These are phyloP conservation scores for Agrenia bidenticulata DNA, from an alignment of 2,888 invertebrate species.

Conservation along the genomic window DNA sequence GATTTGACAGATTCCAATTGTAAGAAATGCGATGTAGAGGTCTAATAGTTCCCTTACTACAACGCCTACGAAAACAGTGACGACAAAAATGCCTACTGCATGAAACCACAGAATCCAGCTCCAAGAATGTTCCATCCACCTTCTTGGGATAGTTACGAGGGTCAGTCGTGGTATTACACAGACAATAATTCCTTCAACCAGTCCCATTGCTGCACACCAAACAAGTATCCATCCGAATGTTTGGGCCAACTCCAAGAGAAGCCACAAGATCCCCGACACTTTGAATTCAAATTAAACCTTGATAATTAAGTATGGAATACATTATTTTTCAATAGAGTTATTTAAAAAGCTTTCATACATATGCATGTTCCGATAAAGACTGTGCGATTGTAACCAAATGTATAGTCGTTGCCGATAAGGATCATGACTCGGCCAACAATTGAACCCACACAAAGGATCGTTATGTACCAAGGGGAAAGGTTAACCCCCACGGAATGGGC, in stretches of 20 bases:
- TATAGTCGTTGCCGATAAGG: conserved; percentile 19
- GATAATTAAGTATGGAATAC: not conserved
- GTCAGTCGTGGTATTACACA: conserved; percentile 20
- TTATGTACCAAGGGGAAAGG: conserved; percentile 28
- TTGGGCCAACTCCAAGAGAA: conserved; percentile 21
- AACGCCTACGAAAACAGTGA: conserved; percentile 19
- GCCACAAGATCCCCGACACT: conserved; percentile 33
- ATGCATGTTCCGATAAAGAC: conserved; percentile 24
- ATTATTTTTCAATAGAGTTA: not conserved
- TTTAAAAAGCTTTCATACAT: conserved; percentile 5
- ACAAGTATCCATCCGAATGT: conserved; percentile 35
- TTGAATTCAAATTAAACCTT: not conserved
- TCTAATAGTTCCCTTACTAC: conserved; percentile 27
- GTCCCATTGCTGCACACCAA: conserved; percentile 17
- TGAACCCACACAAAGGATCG: conserved; percentile 24
- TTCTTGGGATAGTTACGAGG: conserved; percentile 23
- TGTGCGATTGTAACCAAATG: conserved; percentile 22
- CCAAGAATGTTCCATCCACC: conserved; percentile 30
- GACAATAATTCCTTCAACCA: conserved; percentile 24
- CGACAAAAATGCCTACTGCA: conserved; percentile 28
- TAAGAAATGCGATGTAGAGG: conserved; percentile 31
- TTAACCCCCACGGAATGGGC: conserved; percentile 22
- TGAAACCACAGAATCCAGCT: conserved; percentile 20
- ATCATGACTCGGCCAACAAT: conserved; percentile 7
- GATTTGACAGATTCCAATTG: conserved; percentile 38